Evolutionary conservation across 1,140 invertebrate species (phyloP), one percentile per base, ranked within the genome.

Genomic region (Conus betulinus): DNA sequence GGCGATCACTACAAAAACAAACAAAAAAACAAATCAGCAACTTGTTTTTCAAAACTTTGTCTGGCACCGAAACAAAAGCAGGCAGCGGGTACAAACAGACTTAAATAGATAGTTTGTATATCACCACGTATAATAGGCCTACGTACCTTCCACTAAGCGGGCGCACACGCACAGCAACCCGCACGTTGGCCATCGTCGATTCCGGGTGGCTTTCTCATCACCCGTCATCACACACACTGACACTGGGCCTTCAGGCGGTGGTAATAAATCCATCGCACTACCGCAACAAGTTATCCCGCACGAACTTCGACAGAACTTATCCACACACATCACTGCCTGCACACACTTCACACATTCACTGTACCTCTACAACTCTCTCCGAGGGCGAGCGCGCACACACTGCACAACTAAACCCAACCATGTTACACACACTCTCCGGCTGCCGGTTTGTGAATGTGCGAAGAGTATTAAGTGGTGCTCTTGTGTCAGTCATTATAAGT

Each of bases 111-210:
- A 60, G 55, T 60, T 60, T 15, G 15, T 0, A 3, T 39, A 2
- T 60, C 0, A 1, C 15, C 15, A 60, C 8, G 15, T 15, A 60
- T 60, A 6, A 57, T 57, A 78, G 3, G 5, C 20, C 27, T 39
- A 78, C 76, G 25, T 91, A 91, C 91, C 86, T 90, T 79, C 90
- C 87, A 82, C 84, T 91, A 17, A 91, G 90, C 52, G 91, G 91
- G 52, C 91, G 87, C 51, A 90, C 89, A 84, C 91, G 88, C 84
- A 91, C 91, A 55, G 91, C 90, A 84, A 91, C 91, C 78, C 90
- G 90, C 60, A 91, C 85, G 83, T 91, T 91, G 63, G 90, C 88
- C 91, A 91, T 91, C 23, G 25, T 13, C 8, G 52, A 55, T 53
- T 10, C 51, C 7, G 85, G 39, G n/a, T 76, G 25, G 51, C 17